A percentile compares a stretch with the other conserved stretches of the same genome.
phyloP scores from a whole-genome alignment of 2,797 vertebrate species.

The Gastrophryne carolinensis region DNA sequence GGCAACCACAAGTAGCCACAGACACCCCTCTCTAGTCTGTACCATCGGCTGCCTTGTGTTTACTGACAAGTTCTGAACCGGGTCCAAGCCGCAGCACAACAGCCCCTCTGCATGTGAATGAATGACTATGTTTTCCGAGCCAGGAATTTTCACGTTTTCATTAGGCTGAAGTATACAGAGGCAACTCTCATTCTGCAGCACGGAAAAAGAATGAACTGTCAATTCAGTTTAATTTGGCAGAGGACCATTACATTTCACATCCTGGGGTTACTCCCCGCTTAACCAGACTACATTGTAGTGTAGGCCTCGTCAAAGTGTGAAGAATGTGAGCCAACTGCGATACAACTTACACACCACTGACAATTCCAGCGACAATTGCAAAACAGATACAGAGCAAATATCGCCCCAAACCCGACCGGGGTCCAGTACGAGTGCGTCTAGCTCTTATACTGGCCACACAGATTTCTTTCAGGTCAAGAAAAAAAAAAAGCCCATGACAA shows the following conservation, averaged over 20 bases:
- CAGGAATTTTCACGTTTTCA: conserved; percentile 26
- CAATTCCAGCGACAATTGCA: conserved; percentile 7
- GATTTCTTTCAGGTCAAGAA: too few relatives aligned
- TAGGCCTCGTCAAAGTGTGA: conserved; percentile 3
- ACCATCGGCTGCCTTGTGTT: conserved; percentile 4
- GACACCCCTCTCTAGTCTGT: not conserved
- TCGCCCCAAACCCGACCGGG: not conserved
- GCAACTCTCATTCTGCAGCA: not conserved
- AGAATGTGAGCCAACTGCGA: conserved; percentile 1
- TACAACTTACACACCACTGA: conserved; percentile 18
- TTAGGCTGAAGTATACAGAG: conserved; percentile 1
- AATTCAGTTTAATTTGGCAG: conserved; percentile 21
- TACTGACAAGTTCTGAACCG: not conserved
- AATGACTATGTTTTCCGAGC: conserved; percentile 10
- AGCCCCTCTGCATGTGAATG: not conserved
- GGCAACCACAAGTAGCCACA: not conserved
- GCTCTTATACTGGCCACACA: too few relatives aligned
- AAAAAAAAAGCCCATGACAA: too few relatives aligned
- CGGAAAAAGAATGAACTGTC: conserved; percentile 11
- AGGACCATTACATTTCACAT: conserved; percentile 28
- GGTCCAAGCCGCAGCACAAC: not conserved
- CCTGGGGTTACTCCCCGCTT: conserved; percentile 7
- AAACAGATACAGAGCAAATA: conserved; percentile 5
- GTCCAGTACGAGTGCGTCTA: too few relatives aligned
- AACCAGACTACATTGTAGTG: conserved; percentile 9